Evolutionary conservation across 2,888 invertebrate genomes (phyloP).

Genomic region (Xestia c-nigrum): DNA sequence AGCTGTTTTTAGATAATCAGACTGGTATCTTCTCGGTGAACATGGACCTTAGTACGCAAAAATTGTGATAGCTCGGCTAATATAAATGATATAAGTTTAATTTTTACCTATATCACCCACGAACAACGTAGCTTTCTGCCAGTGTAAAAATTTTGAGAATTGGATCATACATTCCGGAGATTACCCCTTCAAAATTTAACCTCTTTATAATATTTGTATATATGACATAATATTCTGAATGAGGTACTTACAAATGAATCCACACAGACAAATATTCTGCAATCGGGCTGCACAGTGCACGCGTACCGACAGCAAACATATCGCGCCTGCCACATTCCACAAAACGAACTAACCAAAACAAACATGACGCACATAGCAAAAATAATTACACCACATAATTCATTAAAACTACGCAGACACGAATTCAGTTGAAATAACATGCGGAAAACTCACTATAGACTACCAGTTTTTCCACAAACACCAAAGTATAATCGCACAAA

Average conservation of each 20-base stretch:
- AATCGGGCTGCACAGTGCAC: not conserved
- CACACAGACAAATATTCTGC: not conserved
- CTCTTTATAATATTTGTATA: no score
- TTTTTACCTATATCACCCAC: no score
- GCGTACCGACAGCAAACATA: conserved; percentile 13
- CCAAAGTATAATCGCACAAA: conserved; percentile 46
- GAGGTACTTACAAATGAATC: not conserved
- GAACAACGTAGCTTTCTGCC: no score
- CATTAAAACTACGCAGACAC: conserved; percentile 44
- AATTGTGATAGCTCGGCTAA: no score
- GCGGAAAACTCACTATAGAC: conserved; percentile 39
- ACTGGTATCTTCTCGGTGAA: no score
- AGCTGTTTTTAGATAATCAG: no score
- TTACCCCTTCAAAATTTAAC: no score
- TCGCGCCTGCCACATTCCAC: conserved; percentile 7
- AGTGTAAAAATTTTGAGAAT: no score
- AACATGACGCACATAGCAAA: conserved; percentile 41
- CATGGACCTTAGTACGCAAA: no score
- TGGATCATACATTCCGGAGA: no score
- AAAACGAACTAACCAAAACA: conserved; percentile 43
- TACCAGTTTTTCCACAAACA: conserved; percentile 46
- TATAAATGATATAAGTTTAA: no score
- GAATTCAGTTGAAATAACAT: conserved; percentile 48
- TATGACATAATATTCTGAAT: not conserved
- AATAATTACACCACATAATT: conserved; percentile 44